Evolutionary conservation across 2,888 invertebrate species (phyloP).

Genomic region (Syrista parreyssii): DNA sequence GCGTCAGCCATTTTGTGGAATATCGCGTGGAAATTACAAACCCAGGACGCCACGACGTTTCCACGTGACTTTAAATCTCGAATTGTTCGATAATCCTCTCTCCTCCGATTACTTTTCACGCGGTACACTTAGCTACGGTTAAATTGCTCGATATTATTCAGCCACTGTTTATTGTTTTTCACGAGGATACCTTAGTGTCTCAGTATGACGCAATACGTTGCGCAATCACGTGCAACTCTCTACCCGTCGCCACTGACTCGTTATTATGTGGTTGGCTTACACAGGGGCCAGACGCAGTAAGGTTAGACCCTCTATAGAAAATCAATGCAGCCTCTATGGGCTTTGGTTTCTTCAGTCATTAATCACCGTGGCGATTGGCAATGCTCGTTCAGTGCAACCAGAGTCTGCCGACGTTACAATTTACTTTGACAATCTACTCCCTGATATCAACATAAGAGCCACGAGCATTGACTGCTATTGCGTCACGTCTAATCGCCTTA

Average conservation of each 20-base stretch:
- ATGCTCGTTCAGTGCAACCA: not conserved
- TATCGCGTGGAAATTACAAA: not conserved
- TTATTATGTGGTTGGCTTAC: not conserved
- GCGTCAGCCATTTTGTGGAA: not conserved
- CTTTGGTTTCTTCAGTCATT: not conserved
- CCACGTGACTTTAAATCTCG: not conserved
- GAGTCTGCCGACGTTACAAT: not conserved
- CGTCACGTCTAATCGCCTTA: no score
- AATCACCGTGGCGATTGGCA: conserved; percentile 7
- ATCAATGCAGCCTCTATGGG: not conserved
- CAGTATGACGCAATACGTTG: not conserved
- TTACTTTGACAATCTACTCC: not conserved
- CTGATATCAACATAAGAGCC: no score
- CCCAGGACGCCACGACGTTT: not conserved
- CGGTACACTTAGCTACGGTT: no score
- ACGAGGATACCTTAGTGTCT: not conserved
- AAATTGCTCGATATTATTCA: not conserved
- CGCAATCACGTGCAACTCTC: not conserved
- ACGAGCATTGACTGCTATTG: no score
- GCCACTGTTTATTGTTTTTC: not conserved
- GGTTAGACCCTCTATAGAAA: not conserved
- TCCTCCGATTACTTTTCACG: no score
- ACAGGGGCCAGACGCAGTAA: not conserved
- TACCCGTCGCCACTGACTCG: not conserved
- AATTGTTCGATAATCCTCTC: not conserved